These are phyloP conservation scores for Pteria penguin DNA, from an alignment of 2,888 invertebrate genomes.

Conservation along the genomic window DNA sequence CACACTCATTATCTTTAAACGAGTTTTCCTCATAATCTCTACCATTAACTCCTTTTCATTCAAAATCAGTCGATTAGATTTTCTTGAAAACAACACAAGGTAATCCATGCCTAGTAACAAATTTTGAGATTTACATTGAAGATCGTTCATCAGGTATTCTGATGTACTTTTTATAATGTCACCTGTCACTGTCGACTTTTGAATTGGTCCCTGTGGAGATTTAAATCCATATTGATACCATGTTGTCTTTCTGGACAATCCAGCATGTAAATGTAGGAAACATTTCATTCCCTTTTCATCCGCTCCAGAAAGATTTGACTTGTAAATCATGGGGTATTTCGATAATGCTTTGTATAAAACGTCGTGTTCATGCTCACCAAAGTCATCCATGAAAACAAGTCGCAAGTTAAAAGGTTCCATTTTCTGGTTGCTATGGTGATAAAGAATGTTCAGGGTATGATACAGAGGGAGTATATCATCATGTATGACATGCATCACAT, in stretches of 20 bases:
- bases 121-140: slow-evolving; percentile 16
- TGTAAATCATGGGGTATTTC: slow-evolving; percentile 58
- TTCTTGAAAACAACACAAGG: slow-evolving; percentile 76
- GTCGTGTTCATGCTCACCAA: slow-evolving; percentile 67
- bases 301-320: slow-evolving; percentile 38
- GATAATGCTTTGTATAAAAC: slow-evolving; percentile 78
- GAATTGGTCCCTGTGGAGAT: slow-evolving; percentile 79
- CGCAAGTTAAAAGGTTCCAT: slow-evolving; percentile 51
- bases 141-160: slow-evolving; percentile 49
- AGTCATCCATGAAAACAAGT: slow-evolving; percentile 77
- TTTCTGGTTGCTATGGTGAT: not conserved
- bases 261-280: slow-evolving; percentile 78
- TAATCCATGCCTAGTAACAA: slow-evolving; percentile 43
- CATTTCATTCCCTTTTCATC: slow-evolving; percentile 68
- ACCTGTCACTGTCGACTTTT: slow-evolving; percentile 52
- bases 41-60: slow-evolving; percentile 80
- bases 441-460: slow-evolving; percentile 73
- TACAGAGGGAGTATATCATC: slow-evolving; percentile 82
- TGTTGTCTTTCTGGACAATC: slow-evolving; percentile 78
- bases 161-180: slow-evolving; percentile 52
- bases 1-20: slow-evolving; percentile 68
- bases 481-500: slow-evolving; percentile 83
- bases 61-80: slow-evolving; percentile 80
- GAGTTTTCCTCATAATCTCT: slow-evolving; percentile 60
- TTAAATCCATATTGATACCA: slow-evolving; percentile 82